These are phyloP conservation scores for Chelonoidis abingdonii DNA, from an alignment of 2,113 vertebrate genomes.

Conservation along the genomic window DNA sequence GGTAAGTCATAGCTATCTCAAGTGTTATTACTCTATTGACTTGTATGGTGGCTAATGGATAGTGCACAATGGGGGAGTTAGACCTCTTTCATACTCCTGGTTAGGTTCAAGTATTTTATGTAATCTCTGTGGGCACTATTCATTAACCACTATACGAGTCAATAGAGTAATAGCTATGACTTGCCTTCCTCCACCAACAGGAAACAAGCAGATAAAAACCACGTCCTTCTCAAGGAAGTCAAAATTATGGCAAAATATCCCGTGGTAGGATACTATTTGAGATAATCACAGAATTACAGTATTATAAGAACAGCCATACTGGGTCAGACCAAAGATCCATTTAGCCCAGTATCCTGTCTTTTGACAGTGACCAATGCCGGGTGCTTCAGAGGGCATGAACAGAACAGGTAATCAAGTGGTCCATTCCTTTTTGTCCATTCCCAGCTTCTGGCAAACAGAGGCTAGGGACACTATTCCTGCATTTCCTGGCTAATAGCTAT, in stretches of 20 bases:
- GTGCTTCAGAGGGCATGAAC: no score
- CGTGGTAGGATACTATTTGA: neutral
- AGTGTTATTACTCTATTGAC: neutral
- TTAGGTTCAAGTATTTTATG: neutral
- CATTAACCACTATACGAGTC: neutral
- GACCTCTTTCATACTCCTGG: neutral
- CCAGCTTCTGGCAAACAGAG: no score
- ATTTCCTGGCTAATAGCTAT: no score
- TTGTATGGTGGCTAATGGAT: neutral
- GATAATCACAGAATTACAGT: neutral
- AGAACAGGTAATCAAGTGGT: no score
- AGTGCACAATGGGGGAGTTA: neutral
- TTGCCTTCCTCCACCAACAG: neutral
- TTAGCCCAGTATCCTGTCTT: no score
- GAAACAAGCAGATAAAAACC: neutral
- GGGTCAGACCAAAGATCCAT: no score
- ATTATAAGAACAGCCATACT: neutral
- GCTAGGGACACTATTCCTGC: no score
- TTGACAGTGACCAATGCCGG: no score
- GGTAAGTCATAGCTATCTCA: constrained; percentile 11
- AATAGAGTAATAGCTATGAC: constrained; percentile 28
- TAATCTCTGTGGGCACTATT: neutral
- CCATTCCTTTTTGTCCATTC: no score
- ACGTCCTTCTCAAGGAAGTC: neutral
- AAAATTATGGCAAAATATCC: neutral